These are phyloP conservation scores for Ptychobarbus kaznakovi DNA, from an alignment of 2,797 vertebrate species.

Conservation along the genomic window DNA sequence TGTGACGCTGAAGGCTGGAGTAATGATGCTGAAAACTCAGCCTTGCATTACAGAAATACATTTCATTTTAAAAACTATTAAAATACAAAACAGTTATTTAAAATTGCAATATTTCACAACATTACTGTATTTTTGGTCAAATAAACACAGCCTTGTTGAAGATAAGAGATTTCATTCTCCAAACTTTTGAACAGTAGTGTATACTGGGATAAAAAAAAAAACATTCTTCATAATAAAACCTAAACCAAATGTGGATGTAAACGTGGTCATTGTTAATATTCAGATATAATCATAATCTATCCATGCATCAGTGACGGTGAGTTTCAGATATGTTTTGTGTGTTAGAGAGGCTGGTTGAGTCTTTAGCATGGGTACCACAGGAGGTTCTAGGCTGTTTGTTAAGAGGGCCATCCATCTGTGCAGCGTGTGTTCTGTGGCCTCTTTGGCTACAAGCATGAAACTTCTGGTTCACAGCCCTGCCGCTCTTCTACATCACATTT, in stretches of 20 bases:
- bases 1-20: not conserved
- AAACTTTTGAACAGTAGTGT: too few relatives aligned
- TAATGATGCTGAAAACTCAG: not conserved
- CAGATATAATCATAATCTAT: not conserved
- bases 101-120: too few relatives aligned
- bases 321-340: not conserved
- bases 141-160: too few relatives aligned
- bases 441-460: not conserved
- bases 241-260: too few relatives aligned
- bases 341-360: not conserved
- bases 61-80: too few relatives aligned
- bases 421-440: not conserved
- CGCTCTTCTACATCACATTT: not conserved
- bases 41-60: not conserved
- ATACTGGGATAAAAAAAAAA: too few relatives aligned
- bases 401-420: not conserved
- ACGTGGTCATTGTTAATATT: not conserved
- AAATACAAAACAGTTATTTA: too few relatives aligned
- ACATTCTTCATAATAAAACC: too few relatives aligned
- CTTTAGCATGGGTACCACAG: not conserved
- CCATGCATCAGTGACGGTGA: not conserved
- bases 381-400: constrained; percentile 19
- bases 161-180: too few relatives aligned
- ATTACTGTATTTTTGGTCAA: too few relatives aligned
- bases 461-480: not conserved